Evolutionary conservation across 2,888 invertebrate species (phyloP), one percentile per base, ranked within the genome.

Genomic region (Lochmaea crataegi): DNA sequence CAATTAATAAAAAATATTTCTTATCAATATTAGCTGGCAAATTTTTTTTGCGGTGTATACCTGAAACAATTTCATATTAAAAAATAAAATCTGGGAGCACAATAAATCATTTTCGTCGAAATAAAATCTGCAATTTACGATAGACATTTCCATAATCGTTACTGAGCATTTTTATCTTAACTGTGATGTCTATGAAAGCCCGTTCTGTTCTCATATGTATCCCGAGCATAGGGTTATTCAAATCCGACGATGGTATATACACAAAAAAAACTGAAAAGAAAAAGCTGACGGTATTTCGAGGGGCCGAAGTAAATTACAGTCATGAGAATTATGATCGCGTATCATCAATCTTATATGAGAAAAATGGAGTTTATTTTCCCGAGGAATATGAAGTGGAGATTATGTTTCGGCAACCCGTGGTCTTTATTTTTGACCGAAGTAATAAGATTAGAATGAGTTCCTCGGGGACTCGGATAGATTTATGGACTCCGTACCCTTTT

Each of bases 321-420:
- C 60, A 71, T 65, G 74, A 68, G 71, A 74, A 74, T 60, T 74
- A 74, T 70, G 68, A 74, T 71, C 68, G 58, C 51, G 60, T 64
- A 65, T 56, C 74, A 74, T 71, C 65, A 68, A 74, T 74, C 71
- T 68, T 65, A 68, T 74, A 64, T 58, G 65, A 61, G 65, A 60
- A 60, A 68, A 74, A 71, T 71, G 60, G 74, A 22, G 65, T 71
- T 71, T 57, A 67, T 71, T 74, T 74, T 70, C 32, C 51, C 16
- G 9, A n/a, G 48, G 74, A 74, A 71, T 71, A 74, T 74, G 65
- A 71, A 68, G 71, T 71, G 74, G 74, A 71, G 65, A 74, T 74
- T 74, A 73, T 45, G 56, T 75, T 75, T 70, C 63, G 42, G 53
- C 56, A 41, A 45, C 69, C 69, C 41, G 63, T 42, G 63, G 63